A percentile compares a stretch with the other conserved stretches of the same genome.
Evolutionary conservation across 1,140 invertebrate genomes (phyloP).

Genomic region (Hycleus cichorii): DNA sequence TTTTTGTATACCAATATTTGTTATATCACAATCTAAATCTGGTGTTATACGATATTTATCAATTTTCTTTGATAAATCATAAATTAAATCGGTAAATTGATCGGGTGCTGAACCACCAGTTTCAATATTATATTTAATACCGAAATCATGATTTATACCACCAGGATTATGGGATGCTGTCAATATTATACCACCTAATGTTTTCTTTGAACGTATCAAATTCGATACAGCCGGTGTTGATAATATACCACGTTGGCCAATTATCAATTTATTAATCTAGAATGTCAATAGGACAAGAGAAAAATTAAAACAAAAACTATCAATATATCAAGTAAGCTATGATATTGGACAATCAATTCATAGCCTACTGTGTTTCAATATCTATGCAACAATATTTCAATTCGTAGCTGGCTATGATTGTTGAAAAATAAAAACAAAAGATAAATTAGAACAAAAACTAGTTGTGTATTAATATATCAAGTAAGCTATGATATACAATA

Average conservation of each 20-base stretch:
- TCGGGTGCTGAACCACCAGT: conserved; percentile 97
- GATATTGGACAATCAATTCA: too few relatives aligned
- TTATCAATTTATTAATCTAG: conserved; percentile 75
- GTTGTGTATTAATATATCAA: too few relatives aligned
- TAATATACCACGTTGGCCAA: conserved; percentile 90
- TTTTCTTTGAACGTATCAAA: conserved; percentile 83
- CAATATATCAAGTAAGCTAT: too few relatives aligned
- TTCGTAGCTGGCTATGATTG: too few relatives aligned
- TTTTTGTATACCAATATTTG: conserved; percentile 51
- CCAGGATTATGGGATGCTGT: conserved; percentile 99
- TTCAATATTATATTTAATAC: conserved; percentile 95
- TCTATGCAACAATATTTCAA: too few relatives aligned
- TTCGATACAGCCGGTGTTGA: conserved; percentile 95
- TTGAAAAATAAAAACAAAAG: too few relatives aligned
- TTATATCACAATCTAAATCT: conserved; percentile 69
- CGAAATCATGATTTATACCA: conserved; percentile 94
- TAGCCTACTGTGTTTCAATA: too few relatives aligned
- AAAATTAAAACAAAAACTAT: conserved; percentile 17
- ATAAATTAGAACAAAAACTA: too few relatives aligned
- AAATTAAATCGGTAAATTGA: conserved; percentile 82
- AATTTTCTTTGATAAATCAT: conserved; percentile 71
- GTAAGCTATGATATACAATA: too few relatives aligned
- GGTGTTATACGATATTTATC: conserved; percentile 73
- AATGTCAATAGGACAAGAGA: too few relatives aligned
- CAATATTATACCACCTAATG: conserved; percentile 84